These are phyloP conservation scores for Arctocebus calabarensis DNA, from an alignment of 2,797 vertebrate species.

Conservation along the genomic window DNA sequence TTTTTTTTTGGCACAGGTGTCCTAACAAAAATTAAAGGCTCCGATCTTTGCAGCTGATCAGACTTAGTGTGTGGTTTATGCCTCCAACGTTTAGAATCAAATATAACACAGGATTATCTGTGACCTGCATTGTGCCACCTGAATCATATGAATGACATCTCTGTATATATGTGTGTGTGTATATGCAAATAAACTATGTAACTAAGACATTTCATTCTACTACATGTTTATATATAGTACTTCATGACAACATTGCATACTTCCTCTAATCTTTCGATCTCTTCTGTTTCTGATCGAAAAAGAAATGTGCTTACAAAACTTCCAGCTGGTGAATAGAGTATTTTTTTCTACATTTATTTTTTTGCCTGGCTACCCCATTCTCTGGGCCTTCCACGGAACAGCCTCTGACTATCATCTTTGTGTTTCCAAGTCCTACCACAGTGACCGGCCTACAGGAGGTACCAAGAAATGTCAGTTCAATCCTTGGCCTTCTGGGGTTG, in stretches of 20 bases:
- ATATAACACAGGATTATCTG: not conserved
- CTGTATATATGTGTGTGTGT: not conserved
- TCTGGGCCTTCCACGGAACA: not conserved
- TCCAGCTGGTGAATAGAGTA: not conserved
- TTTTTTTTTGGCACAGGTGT: not conserved
- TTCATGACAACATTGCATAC: not conserved
- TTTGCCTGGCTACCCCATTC: not conserved
- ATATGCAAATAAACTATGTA: not conserved
- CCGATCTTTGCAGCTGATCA: not conserved
- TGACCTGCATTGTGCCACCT: not conserved
- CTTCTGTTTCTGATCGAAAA: not conserved
- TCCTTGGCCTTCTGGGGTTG: not conserved
- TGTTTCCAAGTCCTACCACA: not conserved
- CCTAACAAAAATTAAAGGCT: not conserved
- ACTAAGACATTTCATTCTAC: not conserved
- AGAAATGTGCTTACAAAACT: not conserved
- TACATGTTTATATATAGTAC: not conserved
- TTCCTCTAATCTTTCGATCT: not conserved
- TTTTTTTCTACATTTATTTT: not conserved
- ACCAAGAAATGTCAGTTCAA: not conserved
- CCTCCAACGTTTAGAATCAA: not conserved
- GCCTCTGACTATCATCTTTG: not conserved
- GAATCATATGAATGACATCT: not conserved
- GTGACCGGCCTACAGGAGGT: not conserved
- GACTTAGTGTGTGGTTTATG: conserved; percentile 5